phyloP scores from a whole-genome alignment of 1,140 invertebrate genomes.

The Microvelia longipes region DNA sequence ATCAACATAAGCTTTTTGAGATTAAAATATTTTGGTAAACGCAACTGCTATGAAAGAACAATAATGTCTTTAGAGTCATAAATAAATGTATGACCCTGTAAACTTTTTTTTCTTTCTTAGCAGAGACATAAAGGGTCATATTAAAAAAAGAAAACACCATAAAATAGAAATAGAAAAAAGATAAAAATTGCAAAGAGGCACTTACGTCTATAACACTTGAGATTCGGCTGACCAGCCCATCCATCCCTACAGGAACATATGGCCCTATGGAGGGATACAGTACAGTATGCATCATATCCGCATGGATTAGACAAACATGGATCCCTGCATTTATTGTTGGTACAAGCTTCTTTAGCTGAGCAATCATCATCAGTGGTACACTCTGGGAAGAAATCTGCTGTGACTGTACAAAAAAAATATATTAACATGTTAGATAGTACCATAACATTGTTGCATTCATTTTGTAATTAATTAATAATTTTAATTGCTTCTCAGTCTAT shows the following conservation, averaged over 20 bases:
- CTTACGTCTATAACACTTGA: constrained; percentile 74
- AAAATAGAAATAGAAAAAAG: not conserved
- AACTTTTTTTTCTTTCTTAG: no score
- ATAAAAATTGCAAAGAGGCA: constrained; percentile 21
- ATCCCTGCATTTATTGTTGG: constrained; percentile 57
- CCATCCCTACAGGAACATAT: constrained; percentile 65
- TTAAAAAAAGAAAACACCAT: not conserved
- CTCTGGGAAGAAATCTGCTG: constrained; percentile 30
- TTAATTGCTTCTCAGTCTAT: not conserved
- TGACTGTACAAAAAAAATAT: not conserved
- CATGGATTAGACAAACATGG: constrained; percentile 64
- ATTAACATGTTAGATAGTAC: not conserved
- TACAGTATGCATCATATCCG: constrained; percentile 59
- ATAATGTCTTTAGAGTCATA: no score
- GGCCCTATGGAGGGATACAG: constrained; percentile 52
- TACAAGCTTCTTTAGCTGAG: constrained; percentile 55
- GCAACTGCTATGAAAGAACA: no score
- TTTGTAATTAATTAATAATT: not conserved
- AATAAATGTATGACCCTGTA: no score
- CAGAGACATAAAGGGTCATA: no score
- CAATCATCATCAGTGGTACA: constrained; percentile 58
- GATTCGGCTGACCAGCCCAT: constrained; percentile 71
- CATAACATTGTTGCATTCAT: not conserved
- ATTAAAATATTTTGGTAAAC: no score
- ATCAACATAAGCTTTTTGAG: no score